Evolutionary conservation across 2,888 invertebrate species (phyloP).

Genomic region (Saturnia japonica): DNA sequence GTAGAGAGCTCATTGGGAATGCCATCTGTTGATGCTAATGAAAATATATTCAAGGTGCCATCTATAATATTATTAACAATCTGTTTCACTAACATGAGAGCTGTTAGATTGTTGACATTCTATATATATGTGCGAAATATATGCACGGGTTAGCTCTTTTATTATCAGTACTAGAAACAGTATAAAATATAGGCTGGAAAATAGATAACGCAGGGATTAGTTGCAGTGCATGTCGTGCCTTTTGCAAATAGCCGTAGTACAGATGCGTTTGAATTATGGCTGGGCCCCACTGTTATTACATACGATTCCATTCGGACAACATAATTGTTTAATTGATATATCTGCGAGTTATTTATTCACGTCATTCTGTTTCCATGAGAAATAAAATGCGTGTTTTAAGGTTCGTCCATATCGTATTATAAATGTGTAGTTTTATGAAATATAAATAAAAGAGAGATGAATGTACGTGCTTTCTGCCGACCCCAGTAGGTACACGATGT

Average conservation of each 20-base stretch:
- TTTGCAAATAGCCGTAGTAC: constrained; percentile 79
- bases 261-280: constrained; percentile 82
- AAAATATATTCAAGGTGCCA: no score
- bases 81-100: no score
- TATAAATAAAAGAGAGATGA: neutral
- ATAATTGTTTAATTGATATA: constrained; percentile 84
- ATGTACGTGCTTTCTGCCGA: neutral
- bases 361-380: constrained; percentile 76
- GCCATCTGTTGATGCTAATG: no score
- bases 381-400: constrained; percentile 67
- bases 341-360: constrained; percentile 82
- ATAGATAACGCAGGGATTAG: constrained; percentile 10
- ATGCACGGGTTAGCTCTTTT: no score
- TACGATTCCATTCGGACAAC: constrained; percentile 83
- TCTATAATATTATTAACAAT: no score
- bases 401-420: constrained; percentile 22
- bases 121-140: no score
- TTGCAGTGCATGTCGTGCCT: constrained; percentile 69
- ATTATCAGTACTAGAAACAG: neutral
- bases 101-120: no score
- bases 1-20: no score
- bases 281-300: constrained; percentile 80
- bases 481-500: neutral
- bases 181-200: neutral
- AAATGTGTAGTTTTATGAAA: neutral